phyloP scores from a whole-genome alignment of 2,797 vertebrate species.

The Channallabes apus region DNA sequence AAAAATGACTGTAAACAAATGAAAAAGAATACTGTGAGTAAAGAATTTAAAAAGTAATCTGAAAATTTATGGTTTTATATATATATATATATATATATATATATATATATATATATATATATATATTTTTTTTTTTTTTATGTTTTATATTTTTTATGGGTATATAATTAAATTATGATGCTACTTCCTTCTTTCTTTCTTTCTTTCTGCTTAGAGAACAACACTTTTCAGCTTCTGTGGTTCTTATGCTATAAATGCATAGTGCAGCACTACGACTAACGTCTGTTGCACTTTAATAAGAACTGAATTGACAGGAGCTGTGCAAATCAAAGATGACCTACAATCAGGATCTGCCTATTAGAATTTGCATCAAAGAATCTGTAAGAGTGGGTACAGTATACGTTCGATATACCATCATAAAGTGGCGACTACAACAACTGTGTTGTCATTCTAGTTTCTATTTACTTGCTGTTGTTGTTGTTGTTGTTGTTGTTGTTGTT shows the following conservation, averaged over 20 bases:
- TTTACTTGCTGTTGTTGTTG: neutral
- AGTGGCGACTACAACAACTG: neutral
- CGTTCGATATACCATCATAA: neutral
- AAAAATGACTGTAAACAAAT: neutral
- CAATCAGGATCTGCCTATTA: neutral
- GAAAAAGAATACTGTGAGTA: neutral
- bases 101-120: no score
- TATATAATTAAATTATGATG: neutral
- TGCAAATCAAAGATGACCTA: neutral
- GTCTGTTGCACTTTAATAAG: neutral
- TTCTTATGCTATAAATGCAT: neutral
- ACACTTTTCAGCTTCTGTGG: neutral
- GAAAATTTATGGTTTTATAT: neutral
- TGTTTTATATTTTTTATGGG: no score
- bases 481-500: neutral
- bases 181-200: neutral
- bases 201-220: neutral
- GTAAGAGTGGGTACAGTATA: neutral
- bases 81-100: no score
- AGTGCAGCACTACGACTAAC: neutral
- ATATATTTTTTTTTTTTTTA: neutral
- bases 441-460: neutral
- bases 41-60: neutral
- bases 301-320: neutral
- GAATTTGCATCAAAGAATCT: neutral